Base-by-base conservation (phyloP, 2,888 invertebrate species). In the Microplitis manilae region DNA sequence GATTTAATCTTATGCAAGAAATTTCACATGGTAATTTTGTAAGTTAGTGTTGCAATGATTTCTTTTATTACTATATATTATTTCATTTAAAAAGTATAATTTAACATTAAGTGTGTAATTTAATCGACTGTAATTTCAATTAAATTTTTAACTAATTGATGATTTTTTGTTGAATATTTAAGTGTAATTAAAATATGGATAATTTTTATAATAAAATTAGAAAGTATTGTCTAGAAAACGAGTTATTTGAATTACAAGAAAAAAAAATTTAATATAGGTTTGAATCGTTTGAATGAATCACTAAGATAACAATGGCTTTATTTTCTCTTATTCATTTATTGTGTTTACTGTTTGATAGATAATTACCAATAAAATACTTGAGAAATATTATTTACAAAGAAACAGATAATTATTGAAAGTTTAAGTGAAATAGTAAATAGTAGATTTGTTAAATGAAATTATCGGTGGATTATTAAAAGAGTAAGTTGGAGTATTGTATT, bases 281-380 rank as follows among this genome's bases (percentile, higher is more conserved):
- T 13, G 50, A 50, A 50, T 50, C 50, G 50, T 50, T 50, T 50
- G 50, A 50, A 50, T 50, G 50, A 50, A 13, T 50, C 50, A 50
- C 2, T 50, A 5, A 50, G 50, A 50, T 50, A 50, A 50, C 50
- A 50, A 50, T 50, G 13, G 50, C 17, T 41, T 9, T 30, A 13
- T 38, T 68, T 68, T 65, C 15, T n/a, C 6, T 68, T 41, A 6
- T 68, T 68, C 15, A 15, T 38, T 41, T 68, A n/a, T 68, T 30
- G 30, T 30, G 30, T 30, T 30, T 30, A 30, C 30, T 30, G 30
- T 30, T 30, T 30, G 30, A 20, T 65, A 30, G 4, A 30, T 30
- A 30, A 30, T 30, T 30, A 30, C 2, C 30, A 30, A 4, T 30
- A 30, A 30, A 30, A 30, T 20, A 20, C 20, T 20, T 20, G 20